Base-by-base conservation (phyloP, 2,888 invertebrate genomes). In the Drosophila multiciliata region DNA sequence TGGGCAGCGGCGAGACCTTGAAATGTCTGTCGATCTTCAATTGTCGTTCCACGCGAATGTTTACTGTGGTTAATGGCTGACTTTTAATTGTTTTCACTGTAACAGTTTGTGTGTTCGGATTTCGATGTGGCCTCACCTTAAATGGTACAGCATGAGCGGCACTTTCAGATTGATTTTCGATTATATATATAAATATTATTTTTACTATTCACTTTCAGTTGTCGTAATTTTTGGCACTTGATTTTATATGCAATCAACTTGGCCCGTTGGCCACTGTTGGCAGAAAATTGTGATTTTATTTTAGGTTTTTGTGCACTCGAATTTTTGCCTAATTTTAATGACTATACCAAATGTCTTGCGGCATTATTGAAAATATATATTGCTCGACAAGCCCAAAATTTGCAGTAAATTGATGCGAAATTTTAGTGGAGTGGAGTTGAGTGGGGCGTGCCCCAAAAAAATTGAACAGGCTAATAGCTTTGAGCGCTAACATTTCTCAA, bases 31-130 rank as follows among this genome's bases (percentile, higher is more conserved):
- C 57, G 66, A 52, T 49, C 63, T 40, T 40, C 73, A 57, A 57
- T 42, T 57, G 55, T 38, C 55, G n/a, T n/a, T 55, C 7, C 36
- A 17, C 33, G 7, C 23, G 66, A 68, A 52, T 84, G 76, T 83
- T 71, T 77, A 61, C 71, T 54, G 62, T 65, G 72, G 70, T 82
- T 79, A 83, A 82, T 83, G 84, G 84, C 52, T 58, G 70, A 32
- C 61, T 78, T 74, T 83, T 83, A 83, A 83, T 83, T 83, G 86
- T 73, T 78, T 72, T 62, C 59, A 29, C 69, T 71, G 73, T 54
- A 80, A 74, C 73, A 78, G 73, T 78, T 66, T 66, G 54, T 63
- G 36, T 66, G 40, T 66, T 71, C 60, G 60, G 57, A 71, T 69
- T 71, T 52, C 26, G 26, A 54, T 35, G 64, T 35, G 64, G 71